Conservation (phyloP, 1,140 invertebrate genomes). For the Panulirus ornatus region DNA sequence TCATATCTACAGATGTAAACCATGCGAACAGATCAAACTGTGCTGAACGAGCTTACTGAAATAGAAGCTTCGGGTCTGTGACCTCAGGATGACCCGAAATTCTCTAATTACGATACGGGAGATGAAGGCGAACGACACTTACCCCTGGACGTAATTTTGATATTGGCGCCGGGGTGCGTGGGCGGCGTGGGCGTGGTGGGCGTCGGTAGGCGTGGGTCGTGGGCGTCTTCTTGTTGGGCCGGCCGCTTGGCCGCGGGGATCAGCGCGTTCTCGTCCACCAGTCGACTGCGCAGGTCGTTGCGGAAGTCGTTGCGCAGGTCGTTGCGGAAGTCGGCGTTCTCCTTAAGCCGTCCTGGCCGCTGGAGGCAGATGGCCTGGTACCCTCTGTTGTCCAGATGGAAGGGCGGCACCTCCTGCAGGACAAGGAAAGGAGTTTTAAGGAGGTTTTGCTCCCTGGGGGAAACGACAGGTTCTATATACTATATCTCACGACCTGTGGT, state of each 20-base stretch:
- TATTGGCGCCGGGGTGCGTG: slow-evolving; percentile 84
- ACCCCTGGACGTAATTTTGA: slow-evolving; percentile 94
- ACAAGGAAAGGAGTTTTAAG: too few species aligned
- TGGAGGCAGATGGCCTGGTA: slow-evolving; percentile 68
- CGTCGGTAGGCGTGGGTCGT: slow-evolving; percentile 78
- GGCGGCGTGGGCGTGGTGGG: slow-evolving; percentile 78
- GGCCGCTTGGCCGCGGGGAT: slow-evolving; percentile 78
- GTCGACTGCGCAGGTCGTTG: slow-evolving; percentile 62
- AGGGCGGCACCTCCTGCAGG: too few species aligned
- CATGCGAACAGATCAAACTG: too few species aligned
- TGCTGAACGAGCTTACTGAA: too few species aligned
- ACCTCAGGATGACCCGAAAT: too few species aligned
- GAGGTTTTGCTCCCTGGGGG: too few species aligned
- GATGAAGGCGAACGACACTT: too few species aligned
- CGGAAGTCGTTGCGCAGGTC: slow-evolving; percentile 51
- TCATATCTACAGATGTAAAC: too few species aligned
- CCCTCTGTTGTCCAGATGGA: slow-evolving; percentile 50
- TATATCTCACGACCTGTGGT: too few species aligned
- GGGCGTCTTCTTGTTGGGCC: slow-evolving; percentile 79
- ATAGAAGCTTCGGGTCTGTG: too few species aligned
- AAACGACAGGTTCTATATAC: too few species aligned
- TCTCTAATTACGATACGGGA: too few species aligned
- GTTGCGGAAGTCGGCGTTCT: slow-evolving; percentile 21
- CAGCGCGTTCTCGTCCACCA: slow-evolving; percentile 75
- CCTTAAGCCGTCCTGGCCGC: slow-evolving; percentile 58